Base-by-base conservation (phyloP, 1,140 invertebrate genomes). In the Heliconius hewitsoni region DNA sequence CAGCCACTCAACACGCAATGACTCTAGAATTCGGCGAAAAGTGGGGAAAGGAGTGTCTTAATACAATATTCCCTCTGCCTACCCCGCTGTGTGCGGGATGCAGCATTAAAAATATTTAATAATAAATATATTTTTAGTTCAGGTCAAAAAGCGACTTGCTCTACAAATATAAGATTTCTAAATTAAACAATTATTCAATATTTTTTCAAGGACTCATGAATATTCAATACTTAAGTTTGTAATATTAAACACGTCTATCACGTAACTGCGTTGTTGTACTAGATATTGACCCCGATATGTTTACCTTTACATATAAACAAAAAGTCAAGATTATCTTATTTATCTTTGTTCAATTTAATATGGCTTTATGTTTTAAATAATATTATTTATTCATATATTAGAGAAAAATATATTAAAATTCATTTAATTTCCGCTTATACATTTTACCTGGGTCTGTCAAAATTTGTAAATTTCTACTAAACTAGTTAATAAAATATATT, bases 221-320 rank as follows among this genome's bases (percentile, higher is more conserved):
- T 66, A 66, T 27, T 30, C 13, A 66, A 46, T 4, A 46, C 3
- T 16, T 4, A 16, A 66, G 60, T 27, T 27, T 30, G 60, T 66
- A 27, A 60, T 60, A 66, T 66, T 27, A 66, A 66, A 66, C 13
- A 16, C 60, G 11, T 27, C 27, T 30, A 66, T 66, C 60, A 66
- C 60, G 60, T 66, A 66, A 66, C 60, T 66, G 11, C 60, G 27
- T 66, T 66, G 60, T 66, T 27, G 60, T 66, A 66, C 60, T 66
- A 66, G 4, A 66, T 66, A 66, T 66, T 66, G 60, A 66, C 60
- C 60, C 60, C 60, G 1, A 66, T 66, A 66, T 66, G 5, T 66
- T 46, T 27, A 60, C 55, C 55, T 60, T 60, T 60, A 60, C 55
- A 27, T 19, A 27, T 2, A 60, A 60, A 60, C n/a, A 23, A 60